Evolutionary conservation across 2,113 vertebrate species (phyloP).

Genomic region (Gyps fulvus): DNA sequence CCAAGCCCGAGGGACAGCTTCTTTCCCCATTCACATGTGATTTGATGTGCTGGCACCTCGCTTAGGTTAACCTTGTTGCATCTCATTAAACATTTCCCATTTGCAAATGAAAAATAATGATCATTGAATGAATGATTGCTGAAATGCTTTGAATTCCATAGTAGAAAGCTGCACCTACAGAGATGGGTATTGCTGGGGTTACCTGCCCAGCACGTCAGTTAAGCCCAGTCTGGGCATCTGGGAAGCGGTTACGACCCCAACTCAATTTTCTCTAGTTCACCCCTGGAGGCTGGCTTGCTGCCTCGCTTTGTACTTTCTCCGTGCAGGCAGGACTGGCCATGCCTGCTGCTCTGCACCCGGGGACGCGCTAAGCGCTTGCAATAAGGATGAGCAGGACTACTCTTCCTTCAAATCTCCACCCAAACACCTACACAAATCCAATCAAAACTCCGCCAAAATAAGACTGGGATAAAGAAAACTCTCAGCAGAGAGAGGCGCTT

Average conservation of each 20-base stretch:
- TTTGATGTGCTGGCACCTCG: not conserved
- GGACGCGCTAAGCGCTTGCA: not conserved
- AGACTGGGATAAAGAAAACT: not conserved
- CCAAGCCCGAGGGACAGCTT: not conserved
- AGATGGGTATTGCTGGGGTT: not conserved
- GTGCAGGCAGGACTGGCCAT: not conserved
- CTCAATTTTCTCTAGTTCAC: not conserved
- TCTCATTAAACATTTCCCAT: not conserved
- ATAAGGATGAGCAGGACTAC: not conserved
- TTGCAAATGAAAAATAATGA: not conserved
- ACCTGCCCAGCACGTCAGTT: not conserved
- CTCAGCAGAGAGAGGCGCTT: not conserved
- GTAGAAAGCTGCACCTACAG: not conserved
- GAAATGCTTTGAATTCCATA: not conserved
- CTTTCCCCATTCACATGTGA: rapidly evolving
- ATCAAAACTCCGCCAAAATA: not conserved
- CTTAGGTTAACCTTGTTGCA: not conserved
- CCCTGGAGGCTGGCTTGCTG: not conserved
- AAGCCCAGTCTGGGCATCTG: not conserved
- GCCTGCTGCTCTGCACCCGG: not conserved
- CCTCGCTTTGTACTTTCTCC: not conserved
- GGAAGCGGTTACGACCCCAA: not conserved
- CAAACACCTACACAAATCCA: not conserved
- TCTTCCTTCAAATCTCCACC: not conserved
- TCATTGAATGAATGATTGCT: not conserved